Evolutionary conservation across 2,113 vertebrate genomes (phyloP), one percentile per base, ranked within the genome.

Genomic region (Megalops atlanticus): DNA sequence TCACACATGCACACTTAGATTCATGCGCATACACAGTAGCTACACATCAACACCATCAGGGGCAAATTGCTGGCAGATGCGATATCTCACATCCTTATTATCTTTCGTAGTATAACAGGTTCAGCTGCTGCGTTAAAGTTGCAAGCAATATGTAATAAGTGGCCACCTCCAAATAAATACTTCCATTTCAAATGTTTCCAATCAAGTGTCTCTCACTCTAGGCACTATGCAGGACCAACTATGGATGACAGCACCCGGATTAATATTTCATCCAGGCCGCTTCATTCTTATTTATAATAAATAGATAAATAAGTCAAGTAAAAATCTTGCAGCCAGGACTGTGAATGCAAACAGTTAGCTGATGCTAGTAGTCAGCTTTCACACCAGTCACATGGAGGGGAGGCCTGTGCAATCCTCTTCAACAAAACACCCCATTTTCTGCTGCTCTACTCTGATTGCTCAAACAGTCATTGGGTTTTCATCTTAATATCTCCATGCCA

Each of bases 271-370:
- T 81, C 76, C 35, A 68, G 76, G 83, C 74, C 75, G 72, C 47
- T 80, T 81, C 45, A 78, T 64, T 84, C 79, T 74, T 80, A 78
- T 84, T 77, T 72, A 68, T 70, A 27, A 81, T 81, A 79, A 84
- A 52, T 52, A 52, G 49, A 81, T 84, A 81, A 80, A 81, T 81
- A 77, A 4, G 70, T 21, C 33, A 31, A 35, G 24, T 43, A 5
- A 78, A 74, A 45, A 18, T 18, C 40, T 33, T 76, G 68, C 74
- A 49, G 39, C n/a, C 33, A 70, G 33, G 24, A 8, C 27, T 21
- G 31, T 27, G 11, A 24, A 70, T 70, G 68, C 49, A 52, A 52
- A 52, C 49, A 52, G 49, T 52, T 52, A 52, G 49, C 21, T 12
- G 49, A 3, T 18, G 49, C 16, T 14, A 18, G 21, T 18, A 52